Conservation (phyloP, 2,888 invertebrate species). For the Acronicta aceris region DNA sequence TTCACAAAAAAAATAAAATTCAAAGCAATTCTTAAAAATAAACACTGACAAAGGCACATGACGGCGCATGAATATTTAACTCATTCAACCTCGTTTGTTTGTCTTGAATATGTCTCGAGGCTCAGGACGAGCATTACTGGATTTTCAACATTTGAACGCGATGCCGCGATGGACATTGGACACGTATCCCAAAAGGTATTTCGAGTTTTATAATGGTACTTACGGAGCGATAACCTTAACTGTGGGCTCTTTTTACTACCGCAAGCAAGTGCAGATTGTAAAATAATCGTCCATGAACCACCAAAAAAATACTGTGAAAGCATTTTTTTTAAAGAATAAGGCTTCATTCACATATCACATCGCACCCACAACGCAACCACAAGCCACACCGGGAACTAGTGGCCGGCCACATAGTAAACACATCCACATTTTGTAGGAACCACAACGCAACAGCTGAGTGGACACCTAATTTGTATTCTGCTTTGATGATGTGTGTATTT, state of each 20-base stretch:
- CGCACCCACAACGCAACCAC: too few relatives aligned
- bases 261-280: constrained; percentile 10
- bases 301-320: background rate
- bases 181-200: constrained; percentile 18
- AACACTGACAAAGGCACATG: too few relatives aligned
- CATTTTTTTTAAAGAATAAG: too few relatives aligned
- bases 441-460: too few relatives aligned
- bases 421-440: too few relatives aligned
- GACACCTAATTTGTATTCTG: too few relatives aligned
- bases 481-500: too few relatives aligned
- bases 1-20: too few relatives aligned
- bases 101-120: constrained; percentile 6
- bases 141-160: constrained; percentile 15
- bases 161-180: constrained; percentile 3
- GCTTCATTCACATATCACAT: too few relatives aligned
- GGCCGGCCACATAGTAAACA: too few relatives aligned
- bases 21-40: too few relatives aligned
- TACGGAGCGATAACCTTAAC: constrained; percentile 7
- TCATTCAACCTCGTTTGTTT: constrained; percentile 5
- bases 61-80: background rate
- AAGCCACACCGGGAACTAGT: too few relatives aligned
- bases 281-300: constrained; percentile 1
- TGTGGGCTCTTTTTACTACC: background rate
- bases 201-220: constrained; percentile 7
- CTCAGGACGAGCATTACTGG: background rate